Conservation (phyloP, 2,113 vertebrate species). For the Heliornis fulica region DNA sequence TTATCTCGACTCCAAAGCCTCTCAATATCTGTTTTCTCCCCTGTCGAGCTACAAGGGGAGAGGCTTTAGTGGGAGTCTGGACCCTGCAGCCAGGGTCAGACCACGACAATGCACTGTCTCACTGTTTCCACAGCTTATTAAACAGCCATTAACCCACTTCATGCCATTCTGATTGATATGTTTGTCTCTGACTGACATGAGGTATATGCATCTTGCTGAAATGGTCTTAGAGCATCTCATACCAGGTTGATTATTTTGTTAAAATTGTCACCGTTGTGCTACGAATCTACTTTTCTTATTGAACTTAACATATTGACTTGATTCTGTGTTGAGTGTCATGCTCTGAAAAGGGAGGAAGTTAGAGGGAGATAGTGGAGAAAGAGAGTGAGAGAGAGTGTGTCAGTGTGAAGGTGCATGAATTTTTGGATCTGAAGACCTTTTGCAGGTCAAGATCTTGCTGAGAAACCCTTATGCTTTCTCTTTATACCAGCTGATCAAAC, state of each 20-base stretch:
- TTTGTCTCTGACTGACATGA: background rate
- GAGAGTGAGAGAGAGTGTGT: no score
- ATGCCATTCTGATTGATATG: background rate
- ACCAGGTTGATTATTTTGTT: background rate
- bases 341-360: background rate
- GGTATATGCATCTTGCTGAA: background rate
- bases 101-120: no score
- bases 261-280: background rate
- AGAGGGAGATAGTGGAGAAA: no score
- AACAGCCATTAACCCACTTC: background rate
- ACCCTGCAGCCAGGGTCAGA: no score
- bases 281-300: background rate
- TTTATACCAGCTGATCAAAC: background rate
- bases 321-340: background rate
- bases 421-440: background rate
- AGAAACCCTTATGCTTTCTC: background rate
- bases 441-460: background rate
- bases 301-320: background rate
- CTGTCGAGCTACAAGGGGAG: no score
- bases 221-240: background rate
- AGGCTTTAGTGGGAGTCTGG: no score
- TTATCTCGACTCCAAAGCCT: no score
- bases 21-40: no score
- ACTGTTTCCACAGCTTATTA: background rate
- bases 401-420: background rate